A percentile compares a stretch with the other conserved stretches of the same genome.
Conservation (phyloP, 2,797 vertebrate species). For the Aeoliscus strigatus region DNA sequence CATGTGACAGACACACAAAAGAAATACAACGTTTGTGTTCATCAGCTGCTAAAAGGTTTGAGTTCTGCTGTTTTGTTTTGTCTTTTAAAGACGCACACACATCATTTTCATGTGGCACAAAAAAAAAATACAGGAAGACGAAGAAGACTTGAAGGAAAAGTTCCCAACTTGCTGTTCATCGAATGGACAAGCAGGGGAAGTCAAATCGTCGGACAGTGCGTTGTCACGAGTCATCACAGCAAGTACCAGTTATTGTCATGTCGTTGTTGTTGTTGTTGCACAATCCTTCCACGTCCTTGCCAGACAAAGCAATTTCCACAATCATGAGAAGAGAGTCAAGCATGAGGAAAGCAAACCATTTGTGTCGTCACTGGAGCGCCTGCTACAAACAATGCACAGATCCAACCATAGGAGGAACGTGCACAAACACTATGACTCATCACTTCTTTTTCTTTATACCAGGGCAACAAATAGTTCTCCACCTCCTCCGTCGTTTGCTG, state of each 20-base stretch:
- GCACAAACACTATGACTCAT: conserved; percentile 49
- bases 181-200: conserved; percentile 2
- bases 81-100: conserved; percentile 20
- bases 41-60: conserved; percentile 28
- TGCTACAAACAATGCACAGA: conserved; percentile 51
- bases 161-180: conserved; percentile 12
- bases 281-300: conserved; percentile 12
- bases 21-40: conserved; percentile 32
- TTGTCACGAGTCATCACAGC: conserved; percentile 10
- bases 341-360: conserved; percentile 38
- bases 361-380: conserved; percentile 41
- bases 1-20: conserved; percentile 27
- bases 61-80: conserved; percentile 25
- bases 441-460: conserved; percentile 43
- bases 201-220: conserved; percentile 3
- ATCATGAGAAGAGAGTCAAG: conserved; percentile 37
- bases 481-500: conserved; percentile 24
- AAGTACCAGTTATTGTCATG: conserved; percentile 8
- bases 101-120: conserved; percentile 35
- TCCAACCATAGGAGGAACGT: conserved; percentile 74
- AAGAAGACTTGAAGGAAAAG: conserved; percentile 36
- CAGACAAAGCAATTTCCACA: conserved; percentile 36
- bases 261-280: background rate
- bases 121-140: conserved; percentile 43
- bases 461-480: conserved; percentile 29